Conservation (phyloP, 2,113 vertebrate genomes). For the Ibidorhyncha struthersii region DNA sequence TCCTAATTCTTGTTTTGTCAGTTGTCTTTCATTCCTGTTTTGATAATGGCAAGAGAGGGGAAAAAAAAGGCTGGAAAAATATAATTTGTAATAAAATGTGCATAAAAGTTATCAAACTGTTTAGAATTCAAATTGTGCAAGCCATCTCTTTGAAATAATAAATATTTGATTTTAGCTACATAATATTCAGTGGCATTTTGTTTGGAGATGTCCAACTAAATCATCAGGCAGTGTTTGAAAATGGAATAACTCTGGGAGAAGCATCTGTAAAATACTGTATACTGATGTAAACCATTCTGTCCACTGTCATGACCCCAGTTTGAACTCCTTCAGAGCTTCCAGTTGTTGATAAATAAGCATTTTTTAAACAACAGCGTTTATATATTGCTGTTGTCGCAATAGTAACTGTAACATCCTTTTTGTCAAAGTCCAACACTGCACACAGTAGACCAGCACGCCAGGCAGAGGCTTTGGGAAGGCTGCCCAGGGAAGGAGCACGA, state of each 20-base stretch:
- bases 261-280: not conserved
- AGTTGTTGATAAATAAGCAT: not conserved
- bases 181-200: not conserved
- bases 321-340: not conserved
- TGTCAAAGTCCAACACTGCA: not conserved
- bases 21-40: not conserved
- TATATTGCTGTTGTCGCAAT: not conserved
- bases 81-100: not conserved
- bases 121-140: not conserved
- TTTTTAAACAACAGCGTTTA: not conserved
- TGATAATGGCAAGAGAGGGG: not conserved
- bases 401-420: not conserved
- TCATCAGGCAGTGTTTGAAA: not conserved
- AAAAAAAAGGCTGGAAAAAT: not conserved
- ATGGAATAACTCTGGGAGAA: not conserved
- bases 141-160: not conserved
- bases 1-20: not conserved
- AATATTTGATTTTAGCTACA: not conserved
- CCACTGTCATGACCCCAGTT: not conserved
- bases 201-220: not conserved
- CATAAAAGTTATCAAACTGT: not conserved
- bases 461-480: not conserved
- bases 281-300: not conserved
- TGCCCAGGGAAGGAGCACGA: accelerated
- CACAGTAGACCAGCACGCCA: not conserved